phyloP scores from a whole-genome alignment of 2,888 invertebrate species.

The Lagria hirta region DNA sequence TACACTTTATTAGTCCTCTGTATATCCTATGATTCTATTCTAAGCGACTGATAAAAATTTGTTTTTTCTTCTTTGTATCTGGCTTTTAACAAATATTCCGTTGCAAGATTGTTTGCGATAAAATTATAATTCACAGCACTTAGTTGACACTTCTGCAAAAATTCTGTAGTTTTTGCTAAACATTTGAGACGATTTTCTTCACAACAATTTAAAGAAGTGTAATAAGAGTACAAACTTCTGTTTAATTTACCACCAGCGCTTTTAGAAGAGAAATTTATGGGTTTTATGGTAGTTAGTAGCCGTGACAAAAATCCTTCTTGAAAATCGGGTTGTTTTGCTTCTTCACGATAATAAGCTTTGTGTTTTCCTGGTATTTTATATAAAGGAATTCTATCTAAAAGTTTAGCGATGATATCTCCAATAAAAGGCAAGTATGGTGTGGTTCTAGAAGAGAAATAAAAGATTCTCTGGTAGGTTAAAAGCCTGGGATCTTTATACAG shows the following conservation, averaged over 20 bases:
- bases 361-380: constrained; percentile 22
- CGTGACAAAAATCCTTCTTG: too few species aligned
- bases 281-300: constrained; percentile 17
- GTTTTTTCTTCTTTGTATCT: constrained; percentile 57
- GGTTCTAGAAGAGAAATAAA: constrained; percentile 49
- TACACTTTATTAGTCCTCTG: constrained; percentile 2
- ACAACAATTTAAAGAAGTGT: constrained; percentile 39
- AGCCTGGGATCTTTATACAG: constrained; percentile 54
- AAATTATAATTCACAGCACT: constrained; percentile 53
- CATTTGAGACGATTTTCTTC: constrained; percentile 46
- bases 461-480: constrained; percentile 51
- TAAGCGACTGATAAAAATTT: constrained; percentile 56
- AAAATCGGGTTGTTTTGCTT: too few species aligned
- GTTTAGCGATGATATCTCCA: constrained; percentile 52
- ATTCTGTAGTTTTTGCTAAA: constrained; percentile 46
- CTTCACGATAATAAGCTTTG: too few species aligned
- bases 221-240: constrained; percentile 41
- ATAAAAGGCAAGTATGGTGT: constrained; percentile 56
- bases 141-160: constrained; percentile 53
- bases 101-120: constrained; percentile 52
- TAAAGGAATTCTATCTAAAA: constrained; percentile 51
- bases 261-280: constrained; percentile 9
- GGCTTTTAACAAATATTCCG: constrained; percentile 57
- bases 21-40: constrained; percentile 40
- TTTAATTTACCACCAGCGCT: not conserved